Conservation (phyloP, 2,113 vertebrate genomes). For the Tragelaphus scriptus region DNA sequence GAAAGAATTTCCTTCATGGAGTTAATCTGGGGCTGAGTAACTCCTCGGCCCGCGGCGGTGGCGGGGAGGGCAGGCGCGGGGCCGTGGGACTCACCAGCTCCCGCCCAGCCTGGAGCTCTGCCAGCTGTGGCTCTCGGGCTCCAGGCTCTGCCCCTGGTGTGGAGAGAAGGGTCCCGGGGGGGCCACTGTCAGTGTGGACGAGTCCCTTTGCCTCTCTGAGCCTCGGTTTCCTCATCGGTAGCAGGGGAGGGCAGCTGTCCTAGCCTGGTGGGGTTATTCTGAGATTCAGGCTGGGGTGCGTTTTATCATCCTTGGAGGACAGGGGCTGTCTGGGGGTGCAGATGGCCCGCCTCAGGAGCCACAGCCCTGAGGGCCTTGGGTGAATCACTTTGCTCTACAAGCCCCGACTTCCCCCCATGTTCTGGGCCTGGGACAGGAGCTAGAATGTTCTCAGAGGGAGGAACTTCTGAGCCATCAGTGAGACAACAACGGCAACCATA, state of each 20-base stretch:
- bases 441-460: not conserved
- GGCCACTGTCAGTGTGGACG: accelerated
- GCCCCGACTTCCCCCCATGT: not conserved
- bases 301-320: not conserved
- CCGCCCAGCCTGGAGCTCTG: not conserved
- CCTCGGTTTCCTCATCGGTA: not conserved
- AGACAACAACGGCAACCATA: not conserved
- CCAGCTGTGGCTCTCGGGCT: not conserved
- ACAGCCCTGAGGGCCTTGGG: not conserved
- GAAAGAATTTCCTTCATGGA: slow-evolving; percentile 15
- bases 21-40: not conserved
- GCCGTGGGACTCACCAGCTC: not conserved
- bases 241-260: not conserved
- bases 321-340: not conserved
- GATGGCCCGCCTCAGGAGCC: not conserved
- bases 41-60: not conserved
- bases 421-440: not conserved
- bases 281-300: not conserved
- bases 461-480: not conserved
- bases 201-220: not conserved
- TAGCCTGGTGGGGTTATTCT: not conserved
- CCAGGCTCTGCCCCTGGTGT: not conserved
- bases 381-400: slow-evolving; percentile 45
- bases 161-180: not conserved
- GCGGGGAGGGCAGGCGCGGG: not conserved